Evolutionary conservation across 2,797 vertebrate species (phyloP), one percentile per base, ranked within the genome.

Genomic region (Propithecus deckenii): DNA sequence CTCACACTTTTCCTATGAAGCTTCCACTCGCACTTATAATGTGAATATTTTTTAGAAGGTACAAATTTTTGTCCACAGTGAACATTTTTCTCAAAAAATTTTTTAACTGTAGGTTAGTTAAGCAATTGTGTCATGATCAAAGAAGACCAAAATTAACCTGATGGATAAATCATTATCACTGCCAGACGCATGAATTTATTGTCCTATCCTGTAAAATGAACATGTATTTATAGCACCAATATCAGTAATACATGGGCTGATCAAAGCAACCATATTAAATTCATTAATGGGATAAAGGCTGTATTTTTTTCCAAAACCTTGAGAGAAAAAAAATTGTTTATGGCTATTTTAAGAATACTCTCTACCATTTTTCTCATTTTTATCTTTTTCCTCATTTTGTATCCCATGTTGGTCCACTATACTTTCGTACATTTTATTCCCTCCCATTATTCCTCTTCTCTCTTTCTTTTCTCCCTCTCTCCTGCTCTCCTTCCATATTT

Each of bases 31-130:
- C 5, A 38, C 69, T 96, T 93, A n/a, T 50, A 81, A 81, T 85
- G 86, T 94, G 81, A 94, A 93, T n/a, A 79, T 93, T 89, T 76
- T 94, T 71, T 52, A 91, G 86, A 69, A 96, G 84, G 85, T 35
- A 2, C 15, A 95, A 76, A 30, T 28, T 48, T 6, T 93, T 95
- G 87, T 59, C 78, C 67, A 90, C 15, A 86, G 78, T 63, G 32
- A 67, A 1, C 2, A 59, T 32, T 30, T 6, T 63, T 96, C 59
- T 86, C 0, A 89, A 76, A 97, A 88, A 95, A 7, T 18, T 20
- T 48, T 75, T 85, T 94, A 46, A 25, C 38, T 95, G 2, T 52
- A 93, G 12, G 28, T 46, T 97, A 95, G 90, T 55, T 79, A 57
- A 67, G 25, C 28, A 88, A 71, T 43, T 75, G 13, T 85, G 55